These are phyloP conservation scores for Saccostrea glomerata DNA, from an alignment of 1,140 invertebrate genomes.

Conservation along the genomic window DNA sequence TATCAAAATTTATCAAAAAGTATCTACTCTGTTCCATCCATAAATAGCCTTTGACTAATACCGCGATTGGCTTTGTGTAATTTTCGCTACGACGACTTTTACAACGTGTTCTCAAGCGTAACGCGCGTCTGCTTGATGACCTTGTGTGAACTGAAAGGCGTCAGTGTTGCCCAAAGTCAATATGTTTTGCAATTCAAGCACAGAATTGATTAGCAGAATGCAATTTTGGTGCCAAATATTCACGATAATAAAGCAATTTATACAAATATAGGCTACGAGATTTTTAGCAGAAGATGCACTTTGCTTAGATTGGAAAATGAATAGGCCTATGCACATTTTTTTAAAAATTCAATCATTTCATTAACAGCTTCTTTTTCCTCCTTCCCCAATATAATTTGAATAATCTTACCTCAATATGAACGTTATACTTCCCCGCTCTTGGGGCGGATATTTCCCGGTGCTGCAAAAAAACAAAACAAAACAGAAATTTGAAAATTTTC, in stretches of 20 bases:
- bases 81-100: no score
- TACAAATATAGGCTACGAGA: no score
- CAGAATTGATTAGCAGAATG: no score
- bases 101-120: background rate
- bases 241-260: no score
- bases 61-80: no score
- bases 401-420: constrained; percentile 72
- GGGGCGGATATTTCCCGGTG: constrained; percentile 72
- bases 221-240: no score
- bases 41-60: background rate
- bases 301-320: background rate
- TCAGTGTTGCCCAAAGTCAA: background rate
- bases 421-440: constrained; percentile 71
- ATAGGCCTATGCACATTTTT: background rate
- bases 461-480: constrained; percentile 68
- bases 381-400: background rate
- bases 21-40: constrained; percentile 13
- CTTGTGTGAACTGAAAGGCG: background rate
- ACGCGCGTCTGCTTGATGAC: background rate
- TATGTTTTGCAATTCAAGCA: background rate
- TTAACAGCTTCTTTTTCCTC: background rate
- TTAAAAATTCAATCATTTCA: background rate
- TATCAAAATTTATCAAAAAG: background rate
- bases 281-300: background rate
- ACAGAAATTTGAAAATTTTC: background rate